Percentiles rank a stretch among this genome's conserved stretches.
Evolutionary conservation across 2,113 vertebrate species (phyloP).

Genomic region (Bungarus multicinctus): DNA sequence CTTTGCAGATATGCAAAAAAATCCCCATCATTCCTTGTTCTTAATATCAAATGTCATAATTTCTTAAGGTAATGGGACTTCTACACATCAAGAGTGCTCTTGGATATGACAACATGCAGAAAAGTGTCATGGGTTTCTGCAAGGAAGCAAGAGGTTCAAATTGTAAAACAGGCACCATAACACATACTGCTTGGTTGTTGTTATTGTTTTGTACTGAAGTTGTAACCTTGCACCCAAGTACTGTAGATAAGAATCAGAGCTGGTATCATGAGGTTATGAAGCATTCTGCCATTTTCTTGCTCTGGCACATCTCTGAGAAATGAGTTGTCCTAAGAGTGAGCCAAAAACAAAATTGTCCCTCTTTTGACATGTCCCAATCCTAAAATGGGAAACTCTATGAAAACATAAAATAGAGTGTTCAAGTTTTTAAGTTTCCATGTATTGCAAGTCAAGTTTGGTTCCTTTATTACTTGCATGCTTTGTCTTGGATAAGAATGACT

Average conservation of each 20-base stretch:
- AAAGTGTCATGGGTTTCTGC: not conserved
- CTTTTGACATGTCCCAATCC: not conserved
- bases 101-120: not conserved
- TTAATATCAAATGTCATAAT: not conserved
- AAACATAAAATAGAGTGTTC: not conserved
- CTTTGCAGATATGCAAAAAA: not conserved
- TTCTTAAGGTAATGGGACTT: not conserved
- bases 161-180: not conserved
- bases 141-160: not conserved
- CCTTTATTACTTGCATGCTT: not conserved
- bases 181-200: not conserved
- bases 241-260: not conserved
- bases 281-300: not conserved
- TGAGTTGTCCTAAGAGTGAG: not conserved
- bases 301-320: not conserved
- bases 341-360: not conserved
- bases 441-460: not conserved
- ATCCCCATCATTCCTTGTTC: not conserved
- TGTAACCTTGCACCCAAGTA: not conserved
- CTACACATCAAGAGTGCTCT: not conserved
- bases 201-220: not conserved
- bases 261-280: not conserved
- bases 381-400: not conserved
- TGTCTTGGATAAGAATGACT: not conserved
- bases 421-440: not conserved